Evolutionary conservation across 2,888 invertebrate genomes (phyloP), one percentile per base, ranked within the genome.

Genomic region (Lordiphosa andalusiaca): DNA sequence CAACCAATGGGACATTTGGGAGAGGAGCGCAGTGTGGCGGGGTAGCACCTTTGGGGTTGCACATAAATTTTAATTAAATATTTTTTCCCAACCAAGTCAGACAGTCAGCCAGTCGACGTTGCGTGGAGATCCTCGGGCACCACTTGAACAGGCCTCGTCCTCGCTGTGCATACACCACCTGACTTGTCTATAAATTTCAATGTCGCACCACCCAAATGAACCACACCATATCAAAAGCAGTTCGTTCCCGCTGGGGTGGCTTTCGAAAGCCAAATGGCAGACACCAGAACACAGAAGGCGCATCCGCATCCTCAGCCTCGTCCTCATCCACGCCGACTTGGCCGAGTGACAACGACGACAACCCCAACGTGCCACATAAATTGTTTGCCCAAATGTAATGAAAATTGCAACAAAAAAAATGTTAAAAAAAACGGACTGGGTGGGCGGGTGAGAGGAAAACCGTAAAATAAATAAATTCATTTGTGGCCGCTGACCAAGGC

Each of bases 21-120:
- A 74, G 78, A 19, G 23, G 16, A 40, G 21, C 12, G 25, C 44
- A 37, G 21, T 40, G 55, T 35, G 16, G 35, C 55, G 50, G 56
- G 63, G 56, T 48, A 10, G 21, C 38, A 44, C 55, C 60, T 51
- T 21, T 39, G 63, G 76, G 77, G 69, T 80, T 71, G 78, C 52
- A 65, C 77, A 80, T 83, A 80, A 83, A 81, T 80, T 80, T 80
- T 80, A 80, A 80, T 80, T 83, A 80, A 80, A 80, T 81, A 80
- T 83, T 23, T 33, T 42, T 59, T 54, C 59, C 40, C 44, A 61
- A 62, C 48, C 68, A 19, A 7, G 23, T 37, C 68, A 62, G 76
- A 51, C 73, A 58, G 60, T 57, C 36, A 7, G 60, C 57, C 36
- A 7, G 38, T 47, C 40, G 30, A 46, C 35, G 40, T 54, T 47